Evolutionary conservation across 1,140 invertebrate species (phyloP), one percentile per base, ranked within the genome.

Genomic region (Aphelinus certus): DNA sequence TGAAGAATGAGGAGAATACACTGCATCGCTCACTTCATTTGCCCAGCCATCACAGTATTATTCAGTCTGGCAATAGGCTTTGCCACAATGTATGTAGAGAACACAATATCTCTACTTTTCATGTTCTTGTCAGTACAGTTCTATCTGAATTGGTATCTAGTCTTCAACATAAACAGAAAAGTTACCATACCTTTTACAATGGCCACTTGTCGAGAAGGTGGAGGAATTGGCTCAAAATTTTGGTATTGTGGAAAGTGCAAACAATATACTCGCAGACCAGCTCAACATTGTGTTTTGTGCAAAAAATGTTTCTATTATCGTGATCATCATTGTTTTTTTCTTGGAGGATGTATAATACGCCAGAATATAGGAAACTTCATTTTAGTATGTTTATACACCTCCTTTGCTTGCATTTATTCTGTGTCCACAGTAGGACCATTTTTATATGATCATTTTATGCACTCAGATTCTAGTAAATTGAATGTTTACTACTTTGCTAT

Each of bases 361-460:
- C 79, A 82, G 51, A 84, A 84, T 55, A 83, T 84, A 78, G 83
- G 83, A 47, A 84, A 82, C 61, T 84, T 84, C 49, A 83, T 84
- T 56, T 3, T 84, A 4, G 79, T 83, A 43, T 84, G 83, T 67
- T 76, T 83, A 6, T 81, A 84, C 49, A 79, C 83, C 5, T 81
- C 83, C 1, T 56, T 83, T 3, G 80, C 82, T 1, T 83, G 82
- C 47, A 48, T 83, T 7, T 84, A 84, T 7, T 80, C 83, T 3
- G 63, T 84, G 4, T 80, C 71, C 2, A 67, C 61, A 3, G 47
- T 84, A 5, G 83, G 79, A 0, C 79, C 82, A 42, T 81, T 79
- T 69, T 75, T 84, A 56, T 83, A 84, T 47, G 78, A 82, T 2
- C 79, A 80, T 66, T 75, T 84, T n/a, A 75, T 69, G 66, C 76